Evolutionary conservation across 2,797 vertebrate genomes (phyloP), one percentile per base, ranked within the genome.

Genomic region (Oophaga sylvatica): DNA sequence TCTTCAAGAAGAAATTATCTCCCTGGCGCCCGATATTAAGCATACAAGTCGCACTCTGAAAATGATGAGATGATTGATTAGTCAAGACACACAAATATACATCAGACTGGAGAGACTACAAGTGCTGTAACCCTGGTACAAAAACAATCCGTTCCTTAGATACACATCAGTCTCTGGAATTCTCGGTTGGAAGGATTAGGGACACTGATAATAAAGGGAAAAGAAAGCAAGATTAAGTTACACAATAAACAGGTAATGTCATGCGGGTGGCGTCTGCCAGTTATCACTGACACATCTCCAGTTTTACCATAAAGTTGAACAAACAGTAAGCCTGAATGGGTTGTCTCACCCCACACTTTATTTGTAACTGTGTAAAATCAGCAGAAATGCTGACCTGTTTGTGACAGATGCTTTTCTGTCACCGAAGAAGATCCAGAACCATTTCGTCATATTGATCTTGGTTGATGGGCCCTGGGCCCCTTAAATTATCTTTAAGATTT

Each of bases 221-320:
- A 81, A 70, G n/a, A 70, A 65, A 85, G 59, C 29, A 82, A 65
- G 85, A 82, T 87, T 45, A 70, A 29, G 81, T 80, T 71, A 76
- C 75, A 57, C 15, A 86, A 80, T 87, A 31, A 5, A 48, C 77
- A 84, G 35, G 31, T 59, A 76, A 20, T 15, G 31, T 65, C 68
- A 80, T 70, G 0, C 17, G 41, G 62, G 5, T 59, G 26, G 59
- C 67, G 45, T 19, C 59, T 26, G 62, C 75, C 31, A 77, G 26
- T 41, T 89, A 86, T 89, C 87, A 86, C 29, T 59, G 80, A 83
- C 88, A 83, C 70, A 83, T 86, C 84, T 70, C 65, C 75, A 73
- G 60, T 48, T 89, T 76, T 70, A 62, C 22, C 68, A 71, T 56
- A 68, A 63, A 31, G 60, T 77, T 68, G 48, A 71, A 78, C 17